Base-by-base conservation (phyloP, 2,113 vertebrate genomes). In the Callipepla squamata region DNA sequence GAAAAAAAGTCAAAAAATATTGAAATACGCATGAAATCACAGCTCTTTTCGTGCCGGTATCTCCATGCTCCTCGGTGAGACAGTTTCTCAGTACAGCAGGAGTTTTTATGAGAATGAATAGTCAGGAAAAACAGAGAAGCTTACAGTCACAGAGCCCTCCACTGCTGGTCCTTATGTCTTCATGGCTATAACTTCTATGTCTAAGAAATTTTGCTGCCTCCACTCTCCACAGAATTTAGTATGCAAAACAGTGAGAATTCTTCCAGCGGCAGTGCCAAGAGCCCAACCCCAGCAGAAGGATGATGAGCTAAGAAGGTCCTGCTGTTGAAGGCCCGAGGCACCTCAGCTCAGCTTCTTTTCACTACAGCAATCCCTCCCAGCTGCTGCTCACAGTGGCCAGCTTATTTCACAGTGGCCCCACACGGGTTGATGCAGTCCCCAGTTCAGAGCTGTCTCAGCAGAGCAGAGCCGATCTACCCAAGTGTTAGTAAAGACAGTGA, bases 261-360 rank as follows among this genome's bases (percentile, higher is more conserved):
- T 57, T 86, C 1, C 11, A 45, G 21, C 12, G 59, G 11, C 34
- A 68, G 38, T 30, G 38, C 53, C 72, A 65, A 65, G 67, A 89
- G 16, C 66, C 32, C 40, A 79, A 40, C 75, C 68, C 74, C 70
- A 42, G 81, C 21, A n/a, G 38, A 67, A 28, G 59, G 48, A n/a
- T 0, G 0, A 73, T 22, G 87, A 53, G 34, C 47, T 65, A 87
- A 65, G 84, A 76, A 72, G 75, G 23, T 18, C 28, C 15, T 65
- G 11, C 40, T 0, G 0, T 0, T 82, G 53, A 65, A 45, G 75
- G 82, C 18, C 80, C 65, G 1, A 73, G 69, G 91, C 44, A 73
- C 9, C 44, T 53, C 69, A 65, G 30, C 87, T 73, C 38, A 45
- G 32, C 40, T 73, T 75, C 74, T 76, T 89, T 78, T 88, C 58